A percentile compares a stretch with the other conserved stretches of the same genome.
These are phyloP conservation scores for Neotoma lepida DNA, from an alignment of 2,113 vertebrate species.

Conservation along the genomic window DNA sequence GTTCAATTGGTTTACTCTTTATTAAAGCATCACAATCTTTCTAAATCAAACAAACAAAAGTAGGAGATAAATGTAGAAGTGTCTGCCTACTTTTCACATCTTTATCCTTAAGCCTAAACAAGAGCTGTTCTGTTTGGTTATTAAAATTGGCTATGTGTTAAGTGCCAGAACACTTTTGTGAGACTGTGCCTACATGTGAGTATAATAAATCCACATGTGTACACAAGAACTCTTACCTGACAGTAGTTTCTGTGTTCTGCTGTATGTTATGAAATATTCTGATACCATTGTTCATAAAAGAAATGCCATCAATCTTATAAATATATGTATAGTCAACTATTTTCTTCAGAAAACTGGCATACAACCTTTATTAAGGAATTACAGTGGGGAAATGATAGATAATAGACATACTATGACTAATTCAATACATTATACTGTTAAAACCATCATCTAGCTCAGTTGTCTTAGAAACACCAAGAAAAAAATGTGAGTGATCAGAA, in stretches of 20 bases:
- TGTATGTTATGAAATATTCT: constrained; percentile 62
- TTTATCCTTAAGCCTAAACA: constrained; percentile 74
- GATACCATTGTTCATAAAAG: constrained; percentile 67
- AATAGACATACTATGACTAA: constrained; percentile 58
- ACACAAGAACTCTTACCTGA: constrained; percentile 34
- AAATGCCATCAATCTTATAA: constrained; percentile 66
- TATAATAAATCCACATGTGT: constrained; percentile 65
- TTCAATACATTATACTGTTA: constrained; percentile 37
- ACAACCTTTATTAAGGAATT: constrained; percentile 70
- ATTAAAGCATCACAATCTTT: constrained; percentile 83
- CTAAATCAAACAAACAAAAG: constrained; percentile 69
- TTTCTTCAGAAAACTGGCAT: constrained; percentile 70
- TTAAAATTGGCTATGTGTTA: constrained; percentile 80
- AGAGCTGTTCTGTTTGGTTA: constrained; percentile 75
- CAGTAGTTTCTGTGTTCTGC: constrained; percentile 83
- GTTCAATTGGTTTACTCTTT: constrained; percentile 79
- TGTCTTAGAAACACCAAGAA: constrained; percentile 64
- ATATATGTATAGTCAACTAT: constrained; percentile 43
- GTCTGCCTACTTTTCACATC: constrained; percentile 71
- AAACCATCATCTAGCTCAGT: constrained; percentile 54
- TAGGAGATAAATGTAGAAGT: constrained; percentile 77
- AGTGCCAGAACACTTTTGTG: constrained; percentile 86
- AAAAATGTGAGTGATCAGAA: constrained; percentile 54
- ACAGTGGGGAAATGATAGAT: constrained; percentile 57
- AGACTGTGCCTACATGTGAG: constrained; percentile 72